These are phyloP conservation scores for Dromaius novaehollandiae DNA, from an alignment of 2,113 vertebrate genomes.

Conservation along the genomic window DNA sequence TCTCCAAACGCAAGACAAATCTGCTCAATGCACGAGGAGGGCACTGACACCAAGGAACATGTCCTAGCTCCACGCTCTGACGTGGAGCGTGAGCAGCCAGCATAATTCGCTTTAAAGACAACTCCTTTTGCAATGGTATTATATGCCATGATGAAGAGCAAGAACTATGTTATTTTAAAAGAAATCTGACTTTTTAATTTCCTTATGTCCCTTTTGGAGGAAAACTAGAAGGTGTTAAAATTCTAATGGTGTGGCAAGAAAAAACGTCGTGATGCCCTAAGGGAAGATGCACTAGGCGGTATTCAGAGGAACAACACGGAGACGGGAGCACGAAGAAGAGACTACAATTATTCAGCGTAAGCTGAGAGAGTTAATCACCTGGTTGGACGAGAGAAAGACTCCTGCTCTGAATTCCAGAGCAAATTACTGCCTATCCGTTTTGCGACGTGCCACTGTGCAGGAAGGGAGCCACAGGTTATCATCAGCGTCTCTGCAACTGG, in stretches of 20 bases:
- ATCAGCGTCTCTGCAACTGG: rapidly evolving
- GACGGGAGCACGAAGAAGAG: not conserved
- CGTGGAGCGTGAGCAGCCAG: not conserved
- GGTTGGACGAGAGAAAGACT: not conserved
- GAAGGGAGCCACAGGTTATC: not conserved
- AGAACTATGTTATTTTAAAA: not conserved
- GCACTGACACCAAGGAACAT: not conserved
- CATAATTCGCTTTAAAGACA: not conserved
- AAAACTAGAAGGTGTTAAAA: not conserved
- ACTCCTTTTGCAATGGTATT: not conserved
- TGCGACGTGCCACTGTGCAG: not conserved
- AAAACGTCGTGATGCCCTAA: not conserved
- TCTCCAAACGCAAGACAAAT: not conserved
- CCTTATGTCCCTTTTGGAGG: not conserved
- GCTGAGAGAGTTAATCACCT: not conserved
- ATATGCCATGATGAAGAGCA: not conserved
- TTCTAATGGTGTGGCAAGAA: not conserved
- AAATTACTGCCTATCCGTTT: not conserved
- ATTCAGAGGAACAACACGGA: not conserved
- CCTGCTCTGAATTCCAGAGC: constrained; percentile 2
- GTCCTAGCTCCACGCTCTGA: not conserved
- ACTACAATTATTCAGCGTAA: constrained; percentile 5
- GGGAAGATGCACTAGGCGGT: not conserved
- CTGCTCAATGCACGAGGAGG: not conserved
- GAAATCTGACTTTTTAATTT: not conserved